Evolutionary conservation across 2,797 vertebrate genomes (phyloP), one percentile per base, ranked within the genome.

Genomic region (Salarias fasciatus): DNA sequence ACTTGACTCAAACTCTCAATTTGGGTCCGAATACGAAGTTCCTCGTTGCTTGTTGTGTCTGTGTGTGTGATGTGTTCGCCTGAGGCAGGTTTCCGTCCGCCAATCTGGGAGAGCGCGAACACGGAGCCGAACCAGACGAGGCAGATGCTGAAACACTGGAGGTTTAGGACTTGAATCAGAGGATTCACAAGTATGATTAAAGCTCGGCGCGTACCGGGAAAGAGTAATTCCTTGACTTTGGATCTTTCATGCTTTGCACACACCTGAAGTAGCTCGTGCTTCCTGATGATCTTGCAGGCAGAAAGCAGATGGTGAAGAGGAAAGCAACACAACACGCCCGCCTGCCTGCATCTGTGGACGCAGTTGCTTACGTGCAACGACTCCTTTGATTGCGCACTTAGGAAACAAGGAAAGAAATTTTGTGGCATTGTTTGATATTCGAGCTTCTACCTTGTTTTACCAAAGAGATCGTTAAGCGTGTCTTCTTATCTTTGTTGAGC

Each of bases 381-480:
- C 18, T 2, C 68, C 31, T 69, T 55, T 38, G 55, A 44, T 55
- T 45, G 44, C 37, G n/a, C 18, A 24, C 18, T 24, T 24, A 24
- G 18, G 18, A 24, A n/a, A 24, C 2, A 66, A 63, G 69, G 69
- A 72, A 63, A 11, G 72, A n/a, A n/a, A n/a, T n/a, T n/a, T n/a
- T n/a, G n/a, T n/a, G n/a, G n/a, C n/a, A n/a, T 24, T 72, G 70
- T 66, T 72, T 86, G 73, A 73, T 77, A 73, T 35, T 48, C 44
- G 4, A 38, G 68, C 6, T 1, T 6, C 35, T 76, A 54, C 74
- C 55, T 28, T 1, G 33, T 77, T 75, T 79, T 63, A 67, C 63
- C 49, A 63, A 66, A 77, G 73, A 76, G 44, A 85, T 77, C 72
- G 65, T 79, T 75, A 69, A 5, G 67, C 64, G 61, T 86, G 77